Evolutionary conservation across 1,140 invertebrate genomes (phyloP).

Genomic region (Pseudobourletiella spinata): DNA sequence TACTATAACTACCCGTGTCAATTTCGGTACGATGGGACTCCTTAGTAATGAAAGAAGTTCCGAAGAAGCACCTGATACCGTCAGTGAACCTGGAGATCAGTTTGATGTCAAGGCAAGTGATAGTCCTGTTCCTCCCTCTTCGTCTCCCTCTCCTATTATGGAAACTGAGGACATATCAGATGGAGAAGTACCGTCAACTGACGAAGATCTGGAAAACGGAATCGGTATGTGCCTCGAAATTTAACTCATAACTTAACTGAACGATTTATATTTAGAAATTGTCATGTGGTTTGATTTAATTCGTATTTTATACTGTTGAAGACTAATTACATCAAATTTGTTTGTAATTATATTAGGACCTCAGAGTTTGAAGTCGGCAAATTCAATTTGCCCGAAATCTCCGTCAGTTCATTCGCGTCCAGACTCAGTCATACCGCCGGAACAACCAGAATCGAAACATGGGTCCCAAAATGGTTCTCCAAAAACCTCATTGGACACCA

Average conservation of each 20-base stretch:
- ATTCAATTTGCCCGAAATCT: background rate
- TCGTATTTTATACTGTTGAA: too few relatives aligned
- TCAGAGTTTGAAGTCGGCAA: background rate
- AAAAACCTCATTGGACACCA: slow-evolving; percentile 5
- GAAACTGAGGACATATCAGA: slow-evolving; percentile 36
- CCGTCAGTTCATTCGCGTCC: background rate
- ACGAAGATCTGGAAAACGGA: slow-evolving; percentile 4
- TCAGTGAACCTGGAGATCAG: background rate
- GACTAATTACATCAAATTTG: too few relatives aligned
- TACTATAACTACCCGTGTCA: slow-evolving; percentile 20
- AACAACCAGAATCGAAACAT: too few relatives aligned
- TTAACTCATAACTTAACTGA: too few relatives aligned
- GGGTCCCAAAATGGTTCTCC: background rate
- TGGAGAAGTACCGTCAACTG: slow-evolving; percentile 22
- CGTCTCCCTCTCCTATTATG: slow-evolving; percentile 4
- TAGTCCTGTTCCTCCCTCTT: background rate
- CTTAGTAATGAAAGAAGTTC: background rate
- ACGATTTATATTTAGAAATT: too few relatives aligned
- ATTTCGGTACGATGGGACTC: slow-evolving; percentile 8
- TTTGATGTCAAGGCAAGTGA: background rate
- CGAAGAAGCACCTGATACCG: background rate
- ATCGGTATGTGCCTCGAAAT: too few relatives aligned
- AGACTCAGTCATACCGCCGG: background rate
- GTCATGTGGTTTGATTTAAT: too few relatives aligned
- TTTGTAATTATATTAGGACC: background rate